Evolutionary conservation across 2,888 invertebrate genomes (phyloP), one percentile per base, ranked within the genome.

Genomic region (Eilema depressum): DNA sequence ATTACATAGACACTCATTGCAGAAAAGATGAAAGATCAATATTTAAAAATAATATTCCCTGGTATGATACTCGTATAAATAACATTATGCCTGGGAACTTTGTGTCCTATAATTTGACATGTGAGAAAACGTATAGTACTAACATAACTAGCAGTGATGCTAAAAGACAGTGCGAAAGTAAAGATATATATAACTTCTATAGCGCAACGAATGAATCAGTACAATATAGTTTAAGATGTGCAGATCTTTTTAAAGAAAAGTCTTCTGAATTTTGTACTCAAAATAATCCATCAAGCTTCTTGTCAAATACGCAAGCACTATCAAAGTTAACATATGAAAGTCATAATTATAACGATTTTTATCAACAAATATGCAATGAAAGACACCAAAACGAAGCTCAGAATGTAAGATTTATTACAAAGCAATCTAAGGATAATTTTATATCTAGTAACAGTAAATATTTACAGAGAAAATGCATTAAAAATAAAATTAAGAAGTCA

Each of bases 251-350:
- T 47, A 56, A 28, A 11, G 47, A 68, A 65, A 53, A 53, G 33
- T 28, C 47, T 0, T 47, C 66, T 56, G 68, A 62, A 56, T 14
- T 23, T 28, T 8, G 11, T 57, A 64, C 47, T 11, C 64, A 68
- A 66, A 59, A 66, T 28, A 68, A 71, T 37, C 59, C 30, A 59
- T 68, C 69, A 25, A 25, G 62, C 62, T 61, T 7, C 37, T 28
- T 63, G 20, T 33, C 63, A 56, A 65, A 37, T 69, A 53, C 10
- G 0, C 41, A 63, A 68, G 57, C 59, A 7, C 67, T 71, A 30
- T 71, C 78, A 12, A 81, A 71, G 70, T 64, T 86, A 56, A 91
- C 92, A 57, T 92, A 85, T 73, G 82, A 91, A 70, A 92, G 91
- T 73, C 91, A 92, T 71, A 70, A 80, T 67, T 85, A 87, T 71